Conservation (phyloP, 2,888 invertebrate genomes). For the Trachelus tabidus region DNA sequence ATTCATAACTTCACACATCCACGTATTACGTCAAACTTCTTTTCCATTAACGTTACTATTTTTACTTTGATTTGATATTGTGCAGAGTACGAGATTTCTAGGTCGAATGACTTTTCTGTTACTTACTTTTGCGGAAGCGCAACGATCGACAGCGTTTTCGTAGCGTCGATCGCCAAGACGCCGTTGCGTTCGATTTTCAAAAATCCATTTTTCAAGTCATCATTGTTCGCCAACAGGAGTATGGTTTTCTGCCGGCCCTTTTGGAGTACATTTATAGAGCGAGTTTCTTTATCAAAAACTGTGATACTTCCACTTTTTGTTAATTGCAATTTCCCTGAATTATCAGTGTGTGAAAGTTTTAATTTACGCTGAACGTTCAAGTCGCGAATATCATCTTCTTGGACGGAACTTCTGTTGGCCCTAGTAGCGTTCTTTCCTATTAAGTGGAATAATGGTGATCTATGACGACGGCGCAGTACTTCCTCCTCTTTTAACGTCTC, state of each 20-base stretch:
- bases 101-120: not conserved
- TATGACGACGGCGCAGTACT: not conserved
- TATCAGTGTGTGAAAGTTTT: conserved; percentile 34
- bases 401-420: not conserved
- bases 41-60: not conserved
- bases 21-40: not conserved
- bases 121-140: conserved; percentile 36
- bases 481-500: not conserved
- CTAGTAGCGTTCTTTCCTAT: not conserved
- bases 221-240: conserved; percentile 44
- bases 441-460: not conserved
- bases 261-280: conserved; percentile 48
- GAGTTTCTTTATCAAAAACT: conserved; percentile 44
- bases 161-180: conserved; percentile 32
- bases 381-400: not conserved
- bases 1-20: not conserved
- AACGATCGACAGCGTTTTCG: conserved; percentile 36
- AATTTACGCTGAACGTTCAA: conserved; percentile 11
- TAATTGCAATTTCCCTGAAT: conserved; percentile 30
- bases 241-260: conserved; percentile 53
- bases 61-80: not conserved
- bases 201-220: conserved; percentile 41
- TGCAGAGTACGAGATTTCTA: not conserved
- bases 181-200: conserved; percentile 44
- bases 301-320: conserved; percentile 41